Percentiles rank a stretch among this genome's conserved stretches.
These are phyloP conservation scores for Temnopleurus reevesii DNA, from an alignment of 53 echinoderm and acorn worm species.

Conservation along the genomic window DNA sequence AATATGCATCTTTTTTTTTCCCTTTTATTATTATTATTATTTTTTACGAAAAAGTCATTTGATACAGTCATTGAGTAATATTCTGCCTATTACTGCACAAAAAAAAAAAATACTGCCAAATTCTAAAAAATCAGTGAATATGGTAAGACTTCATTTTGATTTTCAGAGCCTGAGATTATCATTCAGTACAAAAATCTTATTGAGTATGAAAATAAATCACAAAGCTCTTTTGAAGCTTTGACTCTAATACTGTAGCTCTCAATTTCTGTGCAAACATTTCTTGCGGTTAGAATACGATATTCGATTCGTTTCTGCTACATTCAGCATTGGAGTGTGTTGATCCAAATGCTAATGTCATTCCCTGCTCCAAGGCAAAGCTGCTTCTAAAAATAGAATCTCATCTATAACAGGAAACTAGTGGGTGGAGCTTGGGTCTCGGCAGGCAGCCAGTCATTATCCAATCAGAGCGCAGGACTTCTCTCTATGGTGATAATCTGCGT, in stretches of 20 bases:
- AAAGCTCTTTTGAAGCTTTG: neutral
- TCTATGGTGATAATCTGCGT: neutral
- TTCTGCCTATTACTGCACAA: too few relatives aligned
- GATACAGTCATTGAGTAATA: too few relatives aligned
- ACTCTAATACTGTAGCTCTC: neutral
- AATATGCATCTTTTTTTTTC: too few relatives aligned
- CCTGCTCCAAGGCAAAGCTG: neutral
- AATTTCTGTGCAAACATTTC: conserved; percentile 1
- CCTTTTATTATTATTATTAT: too few relatives aligned
- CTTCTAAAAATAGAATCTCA: conserved; percentile 32
- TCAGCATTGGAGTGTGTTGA: neutral
- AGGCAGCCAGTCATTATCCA: conserved; percentile 37
- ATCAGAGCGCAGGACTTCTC: conserved; percentile 3
- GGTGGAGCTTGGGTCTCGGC: conserved; percentile 47
- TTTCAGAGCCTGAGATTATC: neutral
- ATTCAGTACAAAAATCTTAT: neutral
- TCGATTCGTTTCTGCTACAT: conserved; percentile 11
- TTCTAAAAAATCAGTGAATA: too few relatives aligned
- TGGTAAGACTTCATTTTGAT: too few relatives aligned
- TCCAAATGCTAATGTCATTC: neutral
- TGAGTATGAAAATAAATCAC: neutral
- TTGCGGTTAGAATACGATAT: neutral
- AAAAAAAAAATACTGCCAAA: too few relatives aligned
- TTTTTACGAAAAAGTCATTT: too few relatives aligned
- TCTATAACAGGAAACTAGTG: conserved; percentile 55